phyloP scores from a whole-genome alignment of 2,888 invertebrate genomes.

The Diaperis boleti region DNA sequence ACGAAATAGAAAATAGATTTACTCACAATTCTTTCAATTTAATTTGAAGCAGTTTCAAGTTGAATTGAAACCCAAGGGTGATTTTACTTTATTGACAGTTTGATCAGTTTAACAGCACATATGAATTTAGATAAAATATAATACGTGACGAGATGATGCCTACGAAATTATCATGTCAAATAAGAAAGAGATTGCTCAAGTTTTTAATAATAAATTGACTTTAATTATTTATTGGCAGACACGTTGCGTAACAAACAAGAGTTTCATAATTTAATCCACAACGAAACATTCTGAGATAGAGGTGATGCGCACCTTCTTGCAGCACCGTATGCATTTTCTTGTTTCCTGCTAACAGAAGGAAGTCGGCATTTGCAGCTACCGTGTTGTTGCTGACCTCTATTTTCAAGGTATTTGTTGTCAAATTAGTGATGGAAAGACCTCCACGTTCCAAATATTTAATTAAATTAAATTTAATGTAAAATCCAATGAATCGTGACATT shows the following conservation, averaged over 20 bases:
- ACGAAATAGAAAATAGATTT: background rate
- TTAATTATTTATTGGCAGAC: conserved; percentile 33
- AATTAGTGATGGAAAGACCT: conserved; percentile 3
- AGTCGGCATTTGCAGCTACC: conserved; percentile 10
- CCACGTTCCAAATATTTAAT: background rate
- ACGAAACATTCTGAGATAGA: conserved; percentile 8
- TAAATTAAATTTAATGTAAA: too few relatives aligned
- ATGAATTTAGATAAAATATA: too few relatives aligned
- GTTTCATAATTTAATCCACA: conserved; percentile 26
- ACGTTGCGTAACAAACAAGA: conserved; percentile 21
- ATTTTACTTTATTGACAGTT: too few relatives aligned
- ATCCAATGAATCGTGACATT: background rate
- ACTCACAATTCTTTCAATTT: background rate
- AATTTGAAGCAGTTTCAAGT: too few relatives aligned
- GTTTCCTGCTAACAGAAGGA: conserved; percentile 12
- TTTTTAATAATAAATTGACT: conserved; percentile 31
- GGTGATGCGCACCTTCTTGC: conserved; percentile 17
- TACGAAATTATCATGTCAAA: conserved; percentile 11
- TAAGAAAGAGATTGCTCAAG: conserved; percentile 25
- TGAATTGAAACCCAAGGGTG: too few relatives aligned
- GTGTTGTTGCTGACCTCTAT: conserved; percentile 21
- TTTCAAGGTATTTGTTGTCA: conserved; percentile 13
- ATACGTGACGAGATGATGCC: background rate
- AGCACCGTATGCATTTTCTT: conserved; percentile 20
- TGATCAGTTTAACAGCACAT: too few relatives aligned